Conservation (phyloP, 2,797 vertebrate species). For the Smutsia temminckii region DNA sequence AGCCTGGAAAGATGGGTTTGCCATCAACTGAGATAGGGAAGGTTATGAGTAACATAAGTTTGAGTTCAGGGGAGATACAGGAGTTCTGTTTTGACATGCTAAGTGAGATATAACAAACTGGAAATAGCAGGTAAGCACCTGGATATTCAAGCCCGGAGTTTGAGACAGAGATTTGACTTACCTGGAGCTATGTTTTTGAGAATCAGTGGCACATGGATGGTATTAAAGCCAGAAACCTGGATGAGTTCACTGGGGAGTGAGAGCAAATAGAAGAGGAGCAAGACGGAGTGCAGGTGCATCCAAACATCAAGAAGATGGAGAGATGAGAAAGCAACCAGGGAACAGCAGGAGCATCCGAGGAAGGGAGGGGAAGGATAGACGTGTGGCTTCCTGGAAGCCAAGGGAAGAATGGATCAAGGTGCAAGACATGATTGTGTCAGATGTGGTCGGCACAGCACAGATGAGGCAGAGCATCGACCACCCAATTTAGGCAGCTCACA, state of each 20-base stretch:
- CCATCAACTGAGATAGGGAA: accelerated
- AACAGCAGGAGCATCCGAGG: not conserved
- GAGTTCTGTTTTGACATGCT: no score
- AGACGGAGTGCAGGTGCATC: not conserved
- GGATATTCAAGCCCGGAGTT: not conserved
- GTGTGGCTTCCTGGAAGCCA: not conserved
- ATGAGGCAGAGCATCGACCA: not conserved
- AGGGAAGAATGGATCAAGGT: accelerated
- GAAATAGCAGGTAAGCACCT: not conserved
- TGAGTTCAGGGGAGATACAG: not conserved
- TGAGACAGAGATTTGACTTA: not conserved
- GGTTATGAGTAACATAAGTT: no score
- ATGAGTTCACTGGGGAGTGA: not conserved
- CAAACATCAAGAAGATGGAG: not conserved
- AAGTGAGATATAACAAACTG: not conserved
- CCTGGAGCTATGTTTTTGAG: not conserved
- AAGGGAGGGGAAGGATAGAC: no score
- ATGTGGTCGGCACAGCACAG: accelerated
- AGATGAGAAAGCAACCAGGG: not conserved
- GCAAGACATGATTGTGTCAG: accelerated
- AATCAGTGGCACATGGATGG: not conserved
- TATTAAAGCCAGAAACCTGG: not conserved
- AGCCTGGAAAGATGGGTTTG: not conserved
- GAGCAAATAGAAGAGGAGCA: not conserved
- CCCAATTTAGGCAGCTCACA: accelerated